Percentiles rank a stretch among this genome's conserved stretches.
Evolutionary conservation across 2,888 invertebrate species (phyloP).

Genomic region (Lacanobia oleracea): DNA sequence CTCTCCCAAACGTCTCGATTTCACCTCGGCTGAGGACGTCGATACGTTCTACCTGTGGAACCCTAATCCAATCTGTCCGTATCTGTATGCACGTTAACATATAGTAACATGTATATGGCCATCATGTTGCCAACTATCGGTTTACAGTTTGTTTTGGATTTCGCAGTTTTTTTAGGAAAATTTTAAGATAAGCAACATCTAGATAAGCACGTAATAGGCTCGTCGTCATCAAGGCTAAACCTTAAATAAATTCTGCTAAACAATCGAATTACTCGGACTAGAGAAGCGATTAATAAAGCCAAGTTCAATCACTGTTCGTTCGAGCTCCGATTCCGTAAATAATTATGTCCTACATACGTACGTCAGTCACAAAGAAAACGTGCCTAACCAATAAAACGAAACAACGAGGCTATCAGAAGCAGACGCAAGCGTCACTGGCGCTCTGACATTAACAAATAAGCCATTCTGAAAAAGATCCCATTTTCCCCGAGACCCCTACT

Average conservation of each 20-base stretch:
- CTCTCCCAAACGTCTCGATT: slow-evolving; percentile 69
- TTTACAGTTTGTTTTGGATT: slow-evolving; percentile 11
- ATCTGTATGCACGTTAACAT: slow-evolving; percentile 40
- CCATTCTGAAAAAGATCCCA: slow-evolving; percentile 85
- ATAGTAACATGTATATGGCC: slow-evolving; percentile 17
- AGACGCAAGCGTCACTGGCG: slow-evolving; percentile 83
- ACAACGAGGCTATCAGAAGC: slow-evolving; percentile 84
- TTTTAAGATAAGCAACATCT: too few species aligned
- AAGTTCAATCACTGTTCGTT: slow-evolving; percentile 36
- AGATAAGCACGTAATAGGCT: too few species aligned
- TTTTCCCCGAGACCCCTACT: slow-evolving; percentile 80
- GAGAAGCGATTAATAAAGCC: slow-evolving; percentile 34
- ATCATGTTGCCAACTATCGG: slow-evolving; percentile 28
- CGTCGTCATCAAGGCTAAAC: background rate
- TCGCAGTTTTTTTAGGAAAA: background rate
- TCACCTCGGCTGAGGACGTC: slow-evolving; percentile 60
- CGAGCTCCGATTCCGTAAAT: slow-evolving; percentile 51
- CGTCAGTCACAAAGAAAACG: slow-evolving; percentile 72
- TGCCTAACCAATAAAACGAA: slow-evolving; percentile 83
- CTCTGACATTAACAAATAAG: slow-evolving; percentile 87
- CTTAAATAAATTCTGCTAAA: slow-evolving; percentile 1
- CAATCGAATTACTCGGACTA: slow-evolving; percentile 14
- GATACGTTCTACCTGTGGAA: slow-evolving; percentile 71
- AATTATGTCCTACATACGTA: slow-evolving; percentile 63
- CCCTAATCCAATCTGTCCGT: slow-evolving; percentile 67